These are phyloP conservation scores for Theristicus caerulescens DNA, from an alignment of 2,113 vertebrate genomes.

Conservation along the genomic window DNA sequence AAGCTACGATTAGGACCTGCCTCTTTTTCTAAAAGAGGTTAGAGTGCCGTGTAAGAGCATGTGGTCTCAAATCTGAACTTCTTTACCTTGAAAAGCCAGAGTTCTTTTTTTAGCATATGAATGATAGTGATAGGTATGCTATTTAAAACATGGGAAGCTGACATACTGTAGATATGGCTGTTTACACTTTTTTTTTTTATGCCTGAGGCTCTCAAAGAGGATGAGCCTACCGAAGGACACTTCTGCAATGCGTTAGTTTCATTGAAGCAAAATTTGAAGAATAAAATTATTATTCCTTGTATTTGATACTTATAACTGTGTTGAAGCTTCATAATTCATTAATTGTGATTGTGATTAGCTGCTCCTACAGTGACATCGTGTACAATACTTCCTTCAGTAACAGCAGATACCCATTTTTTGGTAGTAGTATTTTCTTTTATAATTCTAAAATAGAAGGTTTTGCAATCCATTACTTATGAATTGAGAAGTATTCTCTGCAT, in stretches of 20 bases:
- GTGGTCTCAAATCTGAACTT: background rate
- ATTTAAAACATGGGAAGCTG: background rate
- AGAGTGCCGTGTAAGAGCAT: background rate
- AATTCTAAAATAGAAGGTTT: background rate
- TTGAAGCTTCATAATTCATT: background rate
- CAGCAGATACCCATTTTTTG: background rate
- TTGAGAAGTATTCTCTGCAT: background rate
- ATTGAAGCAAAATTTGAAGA: background rate
- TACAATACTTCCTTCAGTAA: background rate
- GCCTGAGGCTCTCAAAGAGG: background rate
- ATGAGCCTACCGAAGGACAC: background rate
- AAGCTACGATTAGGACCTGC: background rate
- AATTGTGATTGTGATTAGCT: background rate
- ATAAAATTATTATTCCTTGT: background rate
- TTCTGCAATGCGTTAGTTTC: background rate
- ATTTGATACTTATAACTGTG: background rate
- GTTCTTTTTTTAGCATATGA: background rate
- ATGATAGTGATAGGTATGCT: background rate
- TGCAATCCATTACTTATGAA: background rate
- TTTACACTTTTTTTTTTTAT: background rate
- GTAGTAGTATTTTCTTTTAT: background rate
- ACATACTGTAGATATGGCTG: background rate
- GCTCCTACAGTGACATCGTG: background rate
- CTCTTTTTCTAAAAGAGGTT: background rate
- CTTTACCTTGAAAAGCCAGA: background rate